Conservation (phyloP, 1,140 invertebrate species). For the Mylabris phalerata region DNA sequence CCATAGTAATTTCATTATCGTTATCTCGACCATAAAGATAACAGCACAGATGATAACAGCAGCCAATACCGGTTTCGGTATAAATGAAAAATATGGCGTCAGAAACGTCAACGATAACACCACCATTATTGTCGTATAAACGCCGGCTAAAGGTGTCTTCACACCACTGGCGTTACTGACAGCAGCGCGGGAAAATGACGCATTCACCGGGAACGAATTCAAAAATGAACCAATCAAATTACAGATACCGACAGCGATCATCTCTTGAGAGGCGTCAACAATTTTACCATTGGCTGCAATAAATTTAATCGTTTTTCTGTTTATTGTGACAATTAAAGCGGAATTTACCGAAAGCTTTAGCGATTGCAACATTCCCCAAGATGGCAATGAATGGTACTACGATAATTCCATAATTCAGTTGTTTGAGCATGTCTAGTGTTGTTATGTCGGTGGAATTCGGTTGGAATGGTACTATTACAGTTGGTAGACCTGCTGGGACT, state of each 20-base stretch:
- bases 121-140: slow-evolving; percentile 55
- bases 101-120: slow-evolving; percentile 49
- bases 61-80: slow-evolving; percentile 58
- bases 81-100: slow-evolving; percentile 63
- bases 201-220: slow-evolving; percentile 63
- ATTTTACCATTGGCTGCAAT: slow-evolving; percentile 44
- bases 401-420: slow-evolving; percentile 60
- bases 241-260: slow-evolving; percentile 58
- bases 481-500: slow-evolving; percentile 49
- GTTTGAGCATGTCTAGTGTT: slow-evolving; percentile 52
- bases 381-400: slow-evolving; percentile 71
- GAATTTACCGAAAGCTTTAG: slow-evolving; percentile 72
- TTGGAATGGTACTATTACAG: slow-evolving; percentile 44
- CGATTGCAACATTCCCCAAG: slow-evolving; percentile 77
- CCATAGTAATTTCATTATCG: slow-evolving; percentile 56
- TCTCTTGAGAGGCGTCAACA: slow-evolving; percentile 60
- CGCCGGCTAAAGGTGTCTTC: slow-evolving; percentile 62
- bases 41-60: slow-evolving; percentile 66
- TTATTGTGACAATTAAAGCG: background rate
- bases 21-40: slow-evolving; percentile 59
- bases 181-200: slow-evolving; percentile 66
- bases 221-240: slow-evolving; percentile 70
- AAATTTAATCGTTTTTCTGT: background rate
- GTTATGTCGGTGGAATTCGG: slow-evolving; percentile 41
- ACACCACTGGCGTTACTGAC: slow-evolving; percentile 70